Evolutionary conservation across 1,140 invertebrate genomes (phyloP), one percentile per base, ranked within the genome.

Genomic region (Parasteatoda tepidariorum): DNA sequence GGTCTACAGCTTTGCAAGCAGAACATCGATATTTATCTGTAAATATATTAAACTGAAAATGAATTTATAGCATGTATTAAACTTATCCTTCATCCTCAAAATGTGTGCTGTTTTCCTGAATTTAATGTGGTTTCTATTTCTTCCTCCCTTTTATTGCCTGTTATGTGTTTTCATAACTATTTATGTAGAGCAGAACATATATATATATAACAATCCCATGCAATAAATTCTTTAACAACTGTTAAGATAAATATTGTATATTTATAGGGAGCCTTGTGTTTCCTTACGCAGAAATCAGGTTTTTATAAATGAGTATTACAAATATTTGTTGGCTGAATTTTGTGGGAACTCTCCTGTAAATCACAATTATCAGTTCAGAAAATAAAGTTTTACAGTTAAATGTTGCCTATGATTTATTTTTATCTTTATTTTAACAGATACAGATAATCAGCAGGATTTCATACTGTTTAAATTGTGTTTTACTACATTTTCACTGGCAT

Each of bases 261-360:
- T 64, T 30, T 26, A 5, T 30, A n/a, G 76, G 26, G 30, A 57
- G 26, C 41, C n/a, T 18, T n/a, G 31, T 26, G 66, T 68, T 38
- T 38, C 48, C 75, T 38, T 34, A 30, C 62, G 22, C 26, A 78
- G 22, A 79, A 68, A 41, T 79, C 76, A 79, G 76, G 76, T 79
- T 79, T 79, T 79, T 79, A 79, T 79, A 79, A n/a, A 79, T 79
- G 64, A 79, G 76, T 79, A 79, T 79, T 79, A 79, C 48, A 75
- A 73, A 75, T 59, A 75, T 75, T 75, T 75, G 73, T 75, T 75
- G 73, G 73, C 73, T 75, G 73, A 75, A 75, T 61, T 24, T n/a
- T 59, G 18, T 59, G 18, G 57, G 24, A 59, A 22, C 18, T 48
- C n/a, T n/a, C n/a, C 38, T 48, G 38, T 48, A 18, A 48, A 48